Evolutionary conservation across 1,140 invertebrate genomes (phyloP).

Genomic region (Pseudomyrmex cubaensis): DNA sequence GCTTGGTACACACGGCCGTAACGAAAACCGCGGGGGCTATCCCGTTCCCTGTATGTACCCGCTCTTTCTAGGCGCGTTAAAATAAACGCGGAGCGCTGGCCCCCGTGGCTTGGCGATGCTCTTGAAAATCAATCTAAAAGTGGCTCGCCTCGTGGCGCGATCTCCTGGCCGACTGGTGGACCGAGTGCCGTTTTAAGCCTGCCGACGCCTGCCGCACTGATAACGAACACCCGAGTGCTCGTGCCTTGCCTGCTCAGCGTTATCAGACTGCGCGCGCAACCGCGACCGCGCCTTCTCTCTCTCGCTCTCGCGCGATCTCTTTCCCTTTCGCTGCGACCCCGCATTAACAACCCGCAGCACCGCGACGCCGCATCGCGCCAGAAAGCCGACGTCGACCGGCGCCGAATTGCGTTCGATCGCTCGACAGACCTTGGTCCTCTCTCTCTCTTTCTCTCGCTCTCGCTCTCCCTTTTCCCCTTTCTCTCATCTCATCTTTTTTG

Average conservation of each 20-base stretch:
- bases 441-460: not conserved
- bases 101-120: slow-evolving; percentile 77
- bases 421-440: not conserved
- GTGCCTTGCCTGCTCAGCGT: slow-evolving; percentile 44
- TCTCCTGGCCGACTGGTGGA: slow-evolving; percentile 72
- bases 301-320: not conserved
- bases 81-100: slow-evolving; percentile 81
- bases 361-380: slow-evolving; percentile 44
- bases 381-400: slow-evolving; percentile 18
- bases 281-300: not conserved
- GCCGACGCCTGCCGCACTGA: slow-evolving; percentile 68
- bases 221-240: slow-evolving; percentile 62
- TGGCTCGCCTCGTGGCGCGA: slow-evolving; percentile 80
- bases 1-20: no score
- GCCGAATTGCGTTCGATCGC: slow-evolving; percentile 23
- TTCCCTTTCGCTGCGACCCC: not conserved
- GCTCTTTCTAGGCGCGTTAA: slow-evolving; percentile 81
- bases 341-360: not conserved
- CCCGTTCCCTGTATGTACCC: slow-evolving; percentile 56
- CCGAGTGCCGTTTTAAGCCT: slow-evolving; percentile 68
- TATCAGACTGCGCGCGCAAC: slow-evolving; percentile 72
- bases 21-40: no score
- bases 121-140: slow-evolving; percentile 85
- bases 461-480: no score
- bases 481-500: no score